Base-by-base conservation (phyloP, 1,140 invertebrate species). In the Vollenhovia emeryi region DNA sequence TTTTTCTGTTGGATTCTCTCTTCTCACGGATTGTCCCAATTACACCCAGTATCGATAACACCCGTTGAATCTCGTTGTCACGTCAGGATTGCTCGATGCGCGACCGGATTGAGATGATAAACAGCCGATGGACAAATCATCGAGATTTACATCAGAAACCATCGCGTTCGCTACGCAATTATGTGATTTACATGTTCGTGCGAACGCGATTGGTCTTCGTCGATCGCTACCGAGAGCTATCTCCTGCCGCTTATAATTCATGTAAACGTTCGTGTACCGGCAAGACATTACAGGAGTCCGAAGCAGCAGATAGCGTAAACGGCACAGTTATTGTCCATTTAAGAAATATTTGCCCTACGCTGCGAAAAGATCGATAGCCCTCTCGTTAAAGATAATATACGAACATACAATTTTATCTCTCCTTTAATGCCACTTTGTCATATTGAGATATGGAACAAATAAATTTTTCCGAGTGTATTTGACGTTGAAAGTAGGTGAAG, bases 111-210 rank as follows among this genome's bases (percentile, higher is more conserved):
- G 78, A 66, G 73, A 89, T 89, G 87, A 89, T 89, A 86, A 88
- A 89, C 85, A 89, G 87, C 71, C 88, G 79, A 89, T 89, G 88
- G 87, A 89, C 88, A 86, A 89, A 89, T 89, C 85, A 89, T 86
- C 86, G 68, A 89, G 87, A 89, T 89, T 87, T 84, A 89, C 86
- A 89, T 75, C 82, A 69, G 71, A 43, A 66, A 57, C 74, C 79
- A 69, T 86, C 57, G 88, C 75, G 71, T 84, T 89, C 87, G 88
- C 79, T 50, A 80, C 50, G 85, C 88, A 82, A 87, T 86, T 88
- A 79, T 50, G 40, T 86, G 85, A 89, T 89, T 89, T 87, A 89
- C 87, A 83, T 84, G 78, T 84, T 78, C 62, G 40, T 48, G 50
- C 73, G 66, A 79, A 59, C 43, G 71, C 80, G 57, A 84, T 84